Conservation (phyloP, 2,888 invertebrate species). For the Polydrusus tereticollis region DNA sequence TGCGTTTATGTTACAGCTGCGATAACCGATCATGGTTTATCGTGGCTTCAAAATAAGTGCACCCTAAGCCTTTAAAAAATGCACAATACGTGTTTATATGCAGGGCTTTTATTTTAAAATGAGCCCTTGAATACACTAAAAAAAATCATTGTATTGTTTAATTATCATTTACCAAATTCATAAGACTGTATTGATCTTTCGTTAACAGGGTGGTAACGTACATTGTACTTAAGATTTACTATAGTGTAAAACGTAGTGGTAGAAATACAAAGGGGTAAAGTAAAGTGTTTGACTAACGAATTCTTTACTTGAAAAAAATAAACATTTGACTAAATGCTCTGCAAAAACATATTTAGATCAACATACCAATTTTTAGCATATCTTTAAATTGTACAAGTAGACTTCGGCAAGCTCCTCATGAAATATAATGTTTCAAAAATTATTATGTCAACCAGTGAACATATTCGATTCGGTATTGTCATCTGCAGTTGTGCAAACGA, state of each 20-base stretch:
- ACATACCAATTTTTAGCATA: not conserved
- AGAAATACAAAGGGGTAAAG: not conserved
- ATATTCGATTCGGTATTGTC: no score
- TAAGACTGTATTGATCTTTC: not conserved
- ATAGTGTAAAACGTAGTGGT: slow-evolving; percentile 13
- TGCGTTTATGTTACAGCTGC: no score
- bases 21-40: no score
- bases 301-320: slow-evolving; percentile 8
- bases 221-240: slow-evolving; percentile 29
- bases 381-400: slow-evolving; percentile 6
- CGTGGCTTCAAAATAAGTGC: no score
- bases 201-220: slow-evolving; percentile 16
- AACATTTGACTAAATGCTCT: slow-evolving; percentile 1
- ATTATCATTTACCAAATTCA: not conserved
- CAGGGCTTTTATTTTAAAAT: no score
- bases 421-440: not conserved
- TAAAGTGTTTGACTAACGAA: not conserved
- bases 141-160: no score
- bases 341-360: not conserved
- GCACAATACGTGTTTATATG: no score
- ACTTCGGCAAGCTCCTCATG: not conserved
- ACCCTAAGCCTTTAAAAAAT: no score
- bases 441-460: not conserved
- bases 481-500: no score
- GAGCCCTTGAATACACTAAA: no score